Evolutionary conservation across 1,140 invertebrate species (phyloP).

Genomic region (Lethocerus indicus): DNA sequence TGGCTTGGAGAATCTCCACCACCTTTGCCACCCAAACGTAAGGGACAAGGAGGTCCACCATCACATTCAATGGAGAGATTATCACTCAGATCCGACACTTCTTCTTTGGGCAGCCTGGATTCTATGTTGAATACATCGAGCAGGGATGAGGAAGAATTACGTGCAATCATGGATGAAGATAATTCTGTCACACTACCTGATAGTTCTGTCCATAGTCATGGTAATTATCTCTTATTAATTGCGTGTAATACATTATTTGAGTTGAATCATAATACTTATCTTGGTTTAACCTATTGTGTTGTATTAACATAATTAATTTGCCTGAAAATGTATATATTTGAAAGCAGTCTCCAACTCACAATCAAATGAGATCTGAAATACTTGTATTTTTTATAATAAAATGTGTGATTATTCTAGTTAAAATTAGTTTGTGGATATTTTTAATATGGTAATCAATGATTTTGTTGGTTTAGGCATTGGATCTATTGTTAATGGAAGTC

Average conservation of each 20-base stretch:
- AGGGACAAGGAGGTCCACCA: constrained; percentile 26
- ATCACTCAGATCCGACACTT: constrained; percentile 43
- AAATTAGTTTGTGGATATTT: too few species aligned
- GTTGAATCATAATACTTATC: background rate
- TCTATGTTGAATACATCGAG: constrained; percentile 67
- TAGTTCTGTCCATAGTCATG: constrained; percentile 7
- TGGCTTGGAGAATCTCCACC: constrained; percentile 35
- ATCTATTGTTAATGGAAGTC: constrained; percentile 28
- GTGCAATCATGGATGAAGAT: constrained; percentile 36
- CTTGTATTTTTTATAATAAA: too few species aligned
- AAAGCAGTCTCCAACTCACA: background rate
- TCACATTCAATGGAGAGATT: constrained; percentile 21
- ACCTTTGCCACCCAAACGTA: constrained; percentile 58
- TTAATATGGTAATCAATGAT: background rate
- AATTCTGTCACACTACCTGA: constrained; percentile 20
- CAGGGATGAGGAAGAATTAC: constrained; percentile 49
- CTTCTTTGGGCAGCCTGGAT: constrained; percentile 58
- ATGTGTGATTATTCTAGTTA: too few species aligned
- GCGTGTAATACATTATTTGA: background rate
- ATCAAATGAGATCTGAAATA: too few species aligned
- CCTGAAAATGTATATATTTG: background rate
- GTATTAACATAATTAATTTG: background rate
- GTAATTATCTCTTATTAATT: constrained; percentile 7
- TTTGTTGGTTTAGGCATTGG: constrained; percentile 7
- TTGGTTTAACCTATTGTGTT: too few species aligned